Conservation (phyloP, 2,888 invertebrate species). For the Portevinia maculata region DNA sequence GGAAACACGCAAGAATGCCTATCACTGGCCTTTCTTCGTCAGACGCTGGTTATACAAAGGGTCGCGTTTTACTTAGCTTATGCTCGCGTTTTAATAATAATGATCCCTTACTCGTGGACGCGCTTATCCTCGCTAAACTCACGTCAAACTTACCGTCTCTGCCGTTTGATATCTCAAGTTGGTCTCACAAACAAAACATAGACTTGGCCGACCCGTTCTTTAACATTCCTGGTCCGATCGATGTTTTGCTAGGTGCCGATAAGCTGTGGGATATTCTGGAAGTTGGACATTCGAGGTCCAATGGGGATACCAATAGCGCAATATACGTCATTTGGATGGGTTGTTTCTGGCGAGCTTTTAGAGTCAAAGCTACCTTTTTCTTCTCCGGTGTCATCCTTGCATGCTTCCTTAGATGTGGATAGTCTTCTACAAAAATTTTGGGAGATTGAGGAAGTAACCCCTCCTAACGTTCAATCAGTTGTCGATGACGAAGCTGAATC, state of each 20-base stretch:
- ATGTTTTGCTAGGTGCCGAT: slow-evolving; percentile 21
- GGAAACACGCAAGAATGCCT: slow-evolving; percentile 1
- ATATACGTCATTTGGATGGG: too few species aligned
- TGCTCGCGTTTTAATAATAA: slow-evolving; percentile 5
- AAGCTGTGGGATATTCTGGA: neutral
- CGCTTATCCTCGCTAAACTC: slow-evolving; percentile 5
- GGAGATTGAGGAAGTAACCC: slow-evolving; percentile 4
- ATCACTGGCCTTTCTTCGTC: slow-evolving; percentile 4
- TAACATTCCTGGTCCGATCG: slow-evolving; percentile 7
- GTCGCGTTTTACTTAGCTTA: neutral
- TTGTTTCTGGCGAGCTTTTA: too few species aligned
- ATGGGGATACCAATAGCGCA: too few species aligned
- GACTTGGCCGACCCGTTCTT: slow-evolving; percentile 10
- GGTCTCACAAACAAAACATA: neutral
- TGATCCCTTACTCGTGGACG: slow-evolving; percentile 1
- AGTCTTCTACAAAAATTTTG: too few species aligned
- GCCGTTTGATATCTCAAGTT: neutral
- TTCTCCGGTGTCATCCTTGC: too few species aligned
- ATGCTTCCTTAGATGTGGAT: too few species aligned
- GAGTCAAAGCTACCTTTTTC: too few species aligned
- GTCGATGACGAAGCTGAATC: slow-evolving; percentile 19
- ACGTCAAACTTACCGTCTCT: slow-evolving; percentile 8
- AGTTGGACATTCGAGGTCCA: neutral
- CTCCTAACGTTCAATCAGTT: neutral
- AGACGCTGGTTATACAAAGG: slow-evolving; percentile 10